A percentile compares a stretch with the other conserved stretches of the same genome.
phyloP scores from a whole-genome alignment of 1,140 invertebrate species.

The Steinernema khuongi region DNA sequence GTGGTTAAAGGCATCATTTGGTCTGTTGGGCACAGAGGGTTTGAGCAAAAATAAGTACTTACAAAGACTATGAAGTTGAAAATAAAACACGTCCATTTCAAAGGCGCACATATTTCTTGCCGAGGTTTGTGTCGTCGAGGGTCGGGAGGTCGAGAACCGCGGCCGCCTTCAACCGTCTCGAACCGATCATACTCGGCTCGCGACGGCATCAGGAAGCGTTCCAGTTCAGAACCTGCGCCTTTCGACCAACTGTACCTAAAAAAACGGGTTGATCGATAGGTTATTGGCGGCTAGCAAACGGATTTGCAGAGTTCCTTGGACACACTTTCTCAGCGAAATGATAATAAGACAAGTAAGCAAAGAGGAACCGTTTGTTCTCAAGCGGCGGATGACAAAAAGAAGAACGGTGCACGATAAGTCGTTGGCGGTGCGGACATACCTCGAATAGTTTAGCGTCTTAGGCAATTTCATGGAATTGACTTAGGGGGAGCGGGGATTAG shows the following conservation, averaged over 20 bases:
- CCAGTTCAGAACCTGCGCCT: background rate
- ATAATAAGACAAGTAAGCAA: too few relatives aligned
- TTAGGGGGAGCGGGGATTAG: background rate
- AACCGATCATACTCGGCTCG: slow-evolving; percentile 31
- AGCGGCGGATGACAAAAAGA: too few relatives aligned
- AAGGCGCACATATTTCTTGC: slow-evolving; percentile 56
- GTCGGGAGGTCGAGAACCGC: slow-evolving; percentile 25
- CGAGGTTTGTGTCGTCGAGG: slow-evolving; percentile 42
- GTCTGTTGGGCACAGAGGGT: background rate
- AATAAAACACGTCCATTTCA: slow-evolving; percentile 56
- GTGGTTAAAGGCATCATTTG: background rate
- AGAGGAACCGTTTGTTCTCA: too few relatives aligned
- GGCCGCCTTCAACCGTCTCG: slow-evolving; percentile 28
- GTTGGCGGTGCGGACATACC: background rate
- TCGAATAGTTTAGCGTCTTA: background rate
- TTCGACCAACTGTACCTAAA: background rate
- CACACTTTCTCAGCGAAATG: too few relatives aligned
- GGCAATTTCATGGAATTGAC: background rate
- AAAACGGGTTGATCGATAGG: background rate
- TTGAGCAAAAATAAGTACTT: slow-evolving; percentile 44
- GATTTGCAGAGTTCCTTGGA: too few relatives aligned
- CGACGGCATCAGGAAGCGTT: background rate
- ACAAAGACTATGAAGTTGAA: slow-evolving; percentile 58
- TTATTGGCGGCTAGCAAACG: too few relatives aligned
- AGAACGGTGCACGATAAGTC: too few relatives aligned